Evolutionary conservation across 2,888 invertebrate species (phyloP).

Genomic region (Rhamphomyia laevipes): DNA sequence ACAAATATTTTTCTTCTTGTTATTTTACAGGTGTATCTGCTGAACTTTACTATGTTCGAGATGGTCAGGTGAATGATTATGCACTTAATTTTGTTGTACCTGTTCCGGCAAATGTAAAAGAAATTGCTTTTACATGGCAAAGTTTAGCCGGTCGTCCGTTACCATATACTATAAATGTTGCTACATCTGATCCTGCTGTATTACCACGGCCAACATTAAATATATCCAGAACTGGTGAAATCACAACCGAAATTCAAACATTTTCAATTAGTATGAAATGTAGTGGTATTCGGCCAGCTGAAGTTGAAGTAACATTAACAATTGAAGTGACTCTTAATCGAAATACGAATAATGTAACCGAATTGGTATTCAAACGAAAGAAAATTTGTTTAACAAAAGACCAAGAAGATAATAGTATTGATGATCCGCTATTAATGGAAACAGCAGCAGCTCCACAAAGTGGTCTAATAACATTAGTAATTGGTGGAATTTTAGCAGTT

Average conservation of each 20-base stretch:
- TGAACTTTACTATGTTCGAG: constrained; percentile 81
- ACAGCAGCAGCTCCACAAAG: constrained; percentile 30
- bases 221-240: constrained; percentile 68
- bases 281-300: constrained; percentile 65
- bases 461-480: constrained; percentile 32
- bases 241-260: constrained; percentile 66
- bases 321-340: constrained; percentile 68
- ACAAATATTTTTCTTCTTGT: constrained; percentile 10
- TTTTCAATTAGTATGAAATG: constrained; percentile 74
- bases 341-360: constrained; percentile 53
- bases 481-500: constrained; percentile 33
- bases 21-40: constrained; percentile 62
- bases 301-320: constrained; percentile 71
- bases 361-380: constrained; percentile 65
- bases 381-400: constrained; percentile 65
- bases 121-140: constrained; percentile 87
- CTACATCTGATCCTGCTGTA: constrained; percentile 62
- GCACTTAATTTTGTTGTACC: constrained; percentile 81
- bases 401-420: constrained; percentile 25
- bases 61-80: constrained; percentile 82
- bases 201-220: constrained; percentile 67
- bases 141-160: constrained; percentile 67
- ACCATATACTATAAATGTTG: constrained; percentile 69
- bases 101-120: constrained; percentile 71
- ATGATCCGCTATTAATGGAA: constrained; percentile 31